Conservation (phyloP, 2,888 invertebrate species). For the Hypomecis punctinalis region DNA sequence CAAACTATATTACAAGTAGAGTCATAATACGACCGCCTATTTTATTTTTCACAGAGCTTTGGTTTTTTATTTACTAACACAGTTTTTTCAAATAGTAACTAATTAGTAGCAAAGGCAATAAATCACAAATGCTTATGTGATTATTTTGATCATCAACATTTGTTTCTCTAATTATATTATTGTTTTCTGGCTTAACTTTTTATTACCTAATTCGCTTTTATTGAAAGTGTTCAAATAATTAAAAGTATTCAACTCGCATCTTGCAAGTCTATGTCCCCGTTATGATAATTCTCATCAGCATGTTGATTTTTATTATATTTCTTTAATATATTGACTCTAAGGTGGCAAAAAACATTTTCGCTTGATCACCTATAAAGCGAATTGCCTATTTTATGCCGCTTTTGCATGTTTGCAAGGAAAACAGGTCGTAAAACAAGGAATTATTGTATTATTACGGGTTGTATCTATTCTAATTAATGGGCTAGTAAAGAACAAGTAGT, state of each 20-base stretch:
- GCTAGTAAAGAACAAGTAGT: neutral
- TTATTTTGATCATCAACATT: too few species aligned
- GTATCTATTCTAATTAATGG: slow-evolving; percentile 11
- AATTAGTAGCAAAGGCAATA: too few species aligned
- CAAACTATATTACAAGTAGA: too few species aligned
- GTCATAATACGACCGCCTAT: too few species aligned
- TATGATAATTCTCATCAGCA: slow-evolving; percentile 5
- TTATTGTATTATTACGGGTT: slow-evolving; percentile 11
- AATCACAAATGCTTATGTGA: too few species aligned
- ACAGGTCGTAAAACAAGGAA: slow-evolving; percentile 19
- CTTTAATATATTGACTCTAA: slow-evolving; percentile 8
- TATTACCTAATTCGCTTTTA: too few species aligned
- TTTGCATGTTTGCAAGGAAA: slow-evolving; percentile 18
- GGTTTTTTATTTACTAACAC: too few species aligned
- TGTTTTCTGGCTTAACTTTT: too few species aligned
- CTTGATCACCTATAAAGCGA: slow-evolving; percentile 22
- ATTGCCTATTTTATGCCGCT: slow-evolving; percentile 6
- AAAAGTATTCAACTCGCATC: too few species aligned
- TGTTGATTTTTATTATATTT: slow-evolving; percentile 7
- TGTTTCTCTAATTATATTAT: too few species aligned
- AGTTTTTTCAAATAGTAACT: too few species aligned
- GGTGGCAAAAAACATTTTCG: slow-evolving; percentile 16
- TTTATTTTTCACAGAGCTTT: too few species aligned
- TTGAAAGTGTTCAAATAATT: neutral
- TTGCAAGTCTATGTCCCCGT: neutral